These are phyloP conservation scores for Glossophaga mutica DNA, from an alignment of 2,797 vertebrate genomes.

Conservation along the genomic window DNA sequence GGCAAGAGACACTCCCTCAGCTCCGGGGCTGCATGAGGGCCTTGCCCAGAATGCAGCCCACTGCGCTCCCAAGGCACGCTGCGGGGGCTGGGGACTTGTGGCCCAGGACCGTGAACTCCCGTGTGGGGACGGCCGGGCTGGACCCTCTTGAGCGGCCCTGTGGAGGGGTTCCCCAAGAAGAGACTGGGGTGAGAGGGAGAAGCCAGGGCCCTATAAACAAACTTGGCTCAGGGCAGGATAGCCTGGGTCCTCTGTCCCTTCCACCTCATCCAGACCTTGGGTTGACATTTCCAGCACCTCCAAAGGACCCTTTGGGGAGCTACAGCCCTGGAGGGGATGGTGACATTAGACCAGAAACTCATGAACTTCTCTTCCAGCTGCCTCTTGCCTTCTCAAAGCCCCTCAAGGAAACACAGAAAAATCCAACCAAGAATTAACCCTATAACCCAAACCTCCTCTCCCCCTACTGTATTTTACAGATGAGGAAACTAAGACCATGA, in stretches of 20 bases:
- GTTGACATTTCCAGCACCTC: background rate
- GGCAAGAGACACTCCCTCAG: background rate
- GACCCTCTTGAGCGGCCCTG: background rate
- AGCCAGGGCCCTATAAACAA: background rate
- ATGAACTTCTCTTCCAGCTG: background rate
- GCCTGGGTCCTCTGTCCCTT: background rate
- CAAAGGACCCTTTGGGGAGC: background rate
- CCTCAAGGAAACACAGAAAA: background rate
- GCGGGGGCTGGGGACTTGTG: rapidly evolving
- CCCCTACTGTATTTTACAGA: background rate
- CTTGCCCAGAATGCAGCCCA: rapidly evolving
- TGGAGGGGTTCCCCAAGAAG: background rate
- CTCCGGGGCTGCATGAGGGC: rapidly evolving
- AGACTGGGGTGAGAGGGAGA: background rate
- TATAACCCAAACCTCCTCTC: no score
- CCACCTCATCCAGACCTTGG: background rate
- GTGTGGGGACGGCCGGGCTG: background rate
- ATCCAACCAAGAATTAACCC: background rate
- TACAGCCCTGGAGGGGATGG: background rate
- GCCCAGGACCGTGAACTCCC: rapidly evolving
- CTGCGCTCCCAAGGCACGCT: no score
- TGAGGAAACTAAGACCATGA: background rate
- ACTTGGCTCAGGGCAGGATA: background rate
- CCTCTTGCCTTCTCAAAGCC: background rate
- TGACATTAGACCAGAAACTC: background rate